Evolutionary conservation across 2,888 invertebrate genomes (phyloP).

Genomic region (Scelioninae gen. 2): DNA sequence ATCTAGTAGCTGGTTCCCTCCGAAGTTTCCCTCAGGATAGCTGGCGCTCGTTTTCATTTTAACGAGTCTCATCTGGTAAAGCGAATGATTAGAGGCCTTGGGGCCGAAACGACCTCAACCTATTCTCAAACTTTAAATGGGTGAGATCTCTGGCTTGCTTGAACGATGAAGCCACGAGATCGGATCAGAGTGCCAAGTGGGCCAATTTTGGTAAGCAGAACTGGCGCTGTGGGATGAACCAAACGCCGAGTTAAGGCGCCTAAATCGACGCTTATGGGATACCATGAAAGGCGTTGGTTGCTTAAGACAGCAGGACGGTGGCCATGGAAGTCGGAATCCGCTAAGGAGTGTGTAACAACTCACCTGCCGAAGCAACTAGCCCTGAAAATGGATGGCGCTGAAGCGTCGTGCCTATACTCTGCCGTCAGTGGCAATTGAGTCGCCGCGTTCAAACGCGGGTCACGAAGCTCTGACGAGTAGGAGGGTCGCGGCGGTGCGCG

Average conservation of each 20-base stretch:
- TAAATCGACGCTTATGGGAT: constrained; percentile 75
- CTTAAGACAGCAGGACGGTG: constrained; percentile 83
- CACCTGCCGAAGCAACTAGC: constrained; percentile 81
- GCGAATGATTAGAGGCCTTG: constrained; percentile 85
- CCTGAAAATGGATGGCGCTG: constrained; percentile 83
- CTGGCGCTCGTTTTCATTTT: constrained; percentile 67
- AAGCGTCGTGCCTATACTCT: constrained; percentile 77
- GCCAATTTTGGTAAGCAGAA: constrained; percentile 87
- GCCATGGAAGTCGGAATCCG: constrained; percentile 84
- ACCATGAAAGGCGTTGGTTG: constrained; percentile 63
- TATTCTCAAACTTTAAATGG: constrained; percentile 87
- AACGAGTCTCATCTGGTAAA: constrained; percentile 78
- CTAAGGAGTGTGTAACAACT: constrained; percentile 76
- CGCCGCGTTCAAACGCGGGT: constrained; percentile 75
- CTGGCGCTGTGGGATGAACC: constrained; percentile 87
- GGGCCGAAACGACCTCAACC: constrained; percentile 83
- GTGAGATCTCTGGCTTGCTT: constrained; percentile 82
- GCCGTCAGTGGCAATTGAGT: constrained; percentile 75
- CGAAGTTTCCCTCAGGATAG: constrained; percentile 67
- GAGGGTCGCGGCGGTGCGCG: constrained; percentile 76
- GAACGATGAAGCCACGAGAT: constrained; percentile 76
- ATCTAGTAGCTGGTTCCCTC: constrained; percentile 69
- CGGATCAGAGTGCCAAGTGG: constrained; percentile 81
- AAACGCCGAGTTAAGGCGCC: constrained; percentile 71
- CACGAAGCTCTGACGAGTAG: constrained; percentile 64